These are phyloP conservation scores for Polydrusus pterygomalis DNA, from an alignment of 2,888 invertebrate genomes.

Conservation along the genomic window DNA sequence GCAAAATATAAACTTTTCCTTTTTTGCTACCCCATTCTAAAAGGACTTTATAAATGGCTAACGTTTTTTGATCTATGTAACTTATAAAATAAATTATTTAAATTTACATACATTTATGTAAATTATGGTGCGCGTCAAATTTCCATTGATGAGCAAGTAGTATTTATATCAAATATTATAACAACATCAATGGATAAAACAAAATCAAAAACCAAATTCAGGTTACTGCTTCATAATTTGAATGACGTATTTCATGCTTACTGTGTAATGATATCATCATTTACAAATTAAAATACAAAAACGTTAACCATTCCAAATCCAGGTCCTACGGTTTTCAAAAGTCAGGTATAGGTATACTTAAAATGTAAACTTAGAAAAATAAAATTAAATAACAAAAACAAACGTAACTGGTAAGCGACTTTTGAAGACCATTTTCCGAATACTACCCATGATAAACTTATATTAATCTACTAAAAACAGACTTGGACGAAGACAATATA, in stretches of 20 bases:
- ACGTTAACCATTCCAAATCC: conserved; percentile 20
- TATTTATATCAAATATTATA: too few relatives aligned
- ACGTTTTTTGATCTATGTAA: conserved; percentile 6
- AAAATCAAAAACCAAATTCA: too few relatives aligned
- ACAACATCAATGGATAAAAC: too few relatives aligned
- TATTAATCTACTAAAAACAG: conserved; percentile 32
- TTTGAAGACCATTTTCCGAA: conserved; percentile 17
- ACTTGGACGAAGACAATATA: conserved; percentile 45
- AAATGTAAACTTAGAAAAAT: conserved; percentile 35
- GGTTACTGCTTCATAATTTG: too few relatives aligned
- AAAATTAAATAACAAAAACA: conserved; percentile 44
- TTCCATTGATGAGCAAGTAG: too few relatives aligned
- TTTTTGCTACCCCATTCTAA: conserved; percentile 24
- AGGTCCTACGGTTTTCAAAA: conserved; percentile 10
- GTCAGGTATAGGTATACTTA: conserved; percentile 13
- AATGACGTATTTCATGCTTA: too few relatives aligned
- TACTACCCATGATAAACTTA: conserved; percentile 6
- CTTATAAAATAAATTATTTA: background rate
- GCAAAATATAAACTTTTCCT: conserved; percentile 62
- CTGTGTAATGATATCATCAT: background rate
- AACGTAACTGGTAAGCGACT: conserved; percentile 27
- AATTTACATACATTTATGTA: background rate
- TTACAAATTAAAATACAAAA: background rate
- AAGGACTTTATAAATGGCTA: conserved; percentile 7
- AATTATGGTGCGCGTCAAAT: background rate